A percentile compares a stretch with the other conserved stretches of the same genome.
These are phyloP conservation scores for Himalopsyche phryganea DNA, from an alignment of 1,140 invertebrate species.

Conservation along the genomic window DNA sequence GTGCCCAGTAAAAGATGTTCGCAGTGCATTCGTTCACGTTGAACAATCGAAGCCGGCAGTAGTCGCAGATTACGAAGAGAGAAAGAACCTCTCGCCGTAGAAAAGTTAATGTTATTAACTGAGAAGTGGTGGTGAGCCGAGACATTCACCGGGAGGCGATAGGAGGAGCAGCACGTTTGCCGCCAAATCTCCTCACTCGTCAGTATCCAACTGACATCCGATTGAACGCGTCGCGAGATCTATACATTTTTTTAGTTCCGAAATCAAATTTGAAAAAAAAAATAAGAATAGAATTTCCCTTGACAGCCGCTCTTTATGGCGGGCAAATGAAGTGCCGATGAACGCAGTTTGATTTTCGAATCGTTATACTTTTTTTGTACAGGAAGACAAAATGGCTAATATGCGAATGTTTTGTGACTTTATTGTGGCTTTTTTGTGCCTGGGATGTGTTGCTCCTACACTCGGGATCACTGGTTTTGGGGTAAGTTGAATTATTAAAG, in stretches of 20 bases:
- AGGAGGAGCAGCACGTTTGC: slow-evolving; percentile 11
- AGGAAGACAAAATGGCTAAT: slow-evolving; percentile 24
- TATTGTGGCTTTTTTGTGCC: slow-evolving; percentile 24
- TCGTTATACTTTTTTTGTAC: slow-evolving; percentile 19
- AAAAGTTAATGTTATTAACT: slow-evolving; percentile 24
- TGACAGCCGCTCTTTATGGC: too few species aligned
- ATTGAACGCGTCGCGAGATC: background rate
- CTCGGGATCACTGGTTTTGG: slow-evolving; percentile 27
- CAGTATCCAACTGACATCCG: background rate
- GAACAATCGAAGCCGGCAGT: background rate
- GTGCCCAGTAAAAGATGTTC: too few species aligned
- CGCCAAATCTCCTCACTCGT: background rate
- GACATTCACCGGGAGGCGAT: slow-evolving; percentile 24
- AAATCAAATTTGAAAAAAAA: too few species aligned
- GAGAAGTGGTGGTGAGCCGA: slow-evolving; percentile 12
- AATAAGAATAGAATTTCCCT: too few species aligned
- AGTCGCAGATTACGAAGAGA: slow-evolving; percentile 15
- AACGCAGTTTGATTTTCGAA: slow-evolving; percentile 12
- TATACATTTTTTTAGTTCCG: background rate
- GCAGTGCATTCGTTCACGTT: background rate
- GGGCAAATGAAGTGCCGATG: slow-evolving; percentile 6
- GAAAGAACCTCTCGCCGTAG: slow-evolving; percentile 7
- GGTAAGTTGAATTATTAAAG: slow-evolving; percentile 9
- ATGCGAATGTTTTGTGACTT: slow-evolving; percentile 17
- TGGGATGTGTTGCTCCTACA: slow-evolving; percentile 12